phyloP scores from a whole-genome alignment of 2,113 vertebrate genomes.

The Montifringilla adamsi region DNA sequence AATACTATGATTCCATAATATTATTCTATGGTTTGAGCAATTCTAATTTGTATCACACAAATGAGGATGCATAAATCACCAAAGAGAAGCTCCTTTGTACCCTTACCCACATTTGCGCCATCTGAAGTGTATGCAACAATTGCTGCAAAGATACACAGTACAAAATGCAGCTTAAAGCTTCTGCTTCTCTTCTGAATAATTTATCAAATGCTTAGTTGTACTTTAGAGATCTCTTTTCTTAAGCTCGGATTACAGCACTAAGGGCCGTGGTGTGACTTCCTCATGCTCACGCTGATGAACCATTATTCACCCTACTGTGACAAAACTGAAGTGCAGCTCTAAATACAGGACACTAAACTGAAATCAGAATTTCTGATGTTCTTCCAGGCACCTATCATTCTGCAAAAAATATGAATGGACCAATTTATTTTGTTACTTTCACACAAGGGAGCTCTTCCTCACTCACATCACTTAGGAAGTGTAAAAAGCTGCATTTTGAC shows the following conservation, averaged over 20 bases:
- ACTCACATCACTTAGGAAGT: neutral
- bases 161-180: neutral
- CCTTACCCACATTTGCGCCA: neutral
- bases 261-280: neutral
- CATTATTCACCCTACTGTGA: neutral
- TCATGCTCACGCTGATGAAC: neutral
- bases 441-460: neutral
- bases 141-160: neutral
- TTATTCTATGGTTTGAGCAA: neutral
- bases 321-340: neutral
- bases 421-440: neutral
- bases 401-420: neutral
- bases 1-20: neutral
- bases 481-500: neutral
- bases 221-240: neutral
- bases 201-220: neutral
- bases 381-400: neutral
- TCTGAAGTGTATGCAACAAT: neutral
- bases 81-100: neutral
- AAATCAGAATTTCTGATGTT: neutral
- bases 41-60: neutral
- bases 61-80: neutral
- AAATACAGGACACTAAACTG: neutral
- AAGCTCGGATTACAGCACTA: neutral
- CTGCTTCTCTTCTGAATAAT: slow-evolving; percentile 24